A percentile compares a stretch with the other conserved stretches of the same genome.
These are phyloP conservation scores for Lasioglossum villosulum DNA, from an alignment of 2,888 invertebrate species.

Conservation along the genomic window DNA sequence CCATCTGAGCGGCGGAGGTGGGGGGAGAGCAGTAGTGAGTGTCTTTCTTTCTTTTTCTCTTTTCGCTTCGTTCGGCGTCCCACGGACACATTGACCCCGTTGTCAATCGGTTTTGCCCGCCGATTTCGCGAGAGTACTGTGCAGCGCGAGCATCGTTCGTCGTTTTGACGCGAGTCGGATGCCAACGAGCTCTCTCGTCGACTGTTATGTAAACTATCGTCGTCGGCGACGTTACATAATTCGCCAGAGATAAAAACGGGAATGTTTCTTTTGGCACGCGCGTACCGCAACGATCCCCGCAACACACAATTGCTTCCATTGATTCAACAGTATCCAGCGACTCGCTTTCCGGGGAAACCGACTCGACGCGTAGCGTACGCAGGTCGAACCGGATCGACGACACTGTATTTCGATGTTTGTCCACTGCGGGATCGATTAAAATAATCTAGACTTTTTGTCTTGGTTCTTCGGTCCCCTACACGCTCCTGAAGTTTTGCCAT, in stretches of 20 bases:
- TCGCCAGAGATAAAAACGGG: conserved; percentile 52
- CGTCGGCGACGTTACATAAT: conserved; percentile 52
- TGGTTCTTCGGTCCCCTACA: no score
- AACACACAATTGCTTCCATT: conserved; percentile 22
- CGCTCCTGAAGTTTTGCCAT: no score
- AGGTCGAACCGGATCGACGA: no score
- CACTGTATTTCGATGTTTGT: background rate
- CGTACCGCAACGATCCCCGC: background rate
- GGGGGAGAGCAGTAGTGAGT: background rate
- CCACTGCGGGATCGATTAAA: background rate
- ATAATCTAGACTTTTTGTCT: no score
- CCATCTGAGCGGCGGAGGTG: rapidly evolving
- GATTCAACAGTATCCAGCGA: conserved; percentile 3
- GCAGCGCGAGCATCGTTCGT: conserved; percentile 4
- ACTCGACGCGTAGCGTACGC: background rate
- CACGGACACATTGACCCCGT: conserved; percentile 49
- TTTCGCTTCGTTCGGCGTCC: background rate
- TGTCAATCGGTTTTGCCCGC: conserved; percentile 33
- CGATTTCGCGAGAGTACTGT: conserved; percentile 21
- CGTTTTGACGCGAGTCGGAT: conserved; percentile 11
- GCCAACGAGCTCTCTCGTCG: conserved; percentile 19
- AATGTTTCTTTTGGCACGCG: conserved; percentile 44
- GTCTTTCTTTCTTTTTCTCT: background rate
- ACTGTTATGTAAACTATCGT: conserved; percentile 54
- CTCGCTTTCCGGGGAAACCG: conserved; percentile 10